phyloP scores from a whole-genome alignment of 2,888 invertebrate genomes.

The Tuberolachnus salignus region DNA sequence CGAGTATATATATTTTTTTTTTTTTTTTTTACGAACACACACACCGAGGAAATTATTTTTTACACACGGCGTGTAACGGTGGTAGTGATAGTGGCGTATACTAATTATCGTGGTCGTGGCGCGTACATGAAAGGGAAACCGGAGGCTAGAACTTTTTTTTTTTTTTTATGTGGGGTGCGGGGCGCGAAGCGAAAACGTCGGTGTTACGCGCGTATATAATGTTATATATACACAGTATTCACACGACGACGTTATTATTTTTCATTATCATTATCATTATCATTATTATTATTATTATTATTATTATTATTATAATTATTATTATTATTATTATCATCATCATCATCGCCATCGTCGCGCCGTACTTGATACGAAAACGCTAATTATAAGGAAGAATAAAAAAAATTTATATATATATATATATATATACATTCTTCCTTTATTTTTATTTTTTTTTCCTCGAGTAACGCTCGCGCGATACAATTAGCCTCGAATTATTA shows the following conservation, averaged over 20 bases:
- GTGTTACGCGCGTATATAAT: background rate
- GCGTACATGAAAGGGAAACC: constrained; percentile 34
- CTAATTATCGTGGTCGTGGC: constrained; percentile 41
- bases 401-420: too few relatives aligned
- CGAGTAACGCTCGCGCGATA: background rate
- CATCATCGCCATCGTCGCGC: background rate
- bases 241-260: too few relatives aligned
- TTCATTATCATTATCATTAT: too few relatives aligned
- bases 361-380: constrained; percentile 41
- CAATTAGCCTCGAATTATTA: constrained; percentile 22
- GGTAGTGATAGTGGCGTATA: constrained; percentile 10
- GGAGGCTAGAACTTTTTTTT: background rate
- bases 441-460: constrained; percentile 1
- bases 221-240: background rate
- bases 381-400: constrained; percentile 41
- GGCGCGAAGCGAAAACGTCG: background rate
- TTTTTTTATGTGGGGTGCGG: background rate
- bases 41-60: too few relatives aligned
- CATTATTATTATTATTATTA: too few relatives aligned
- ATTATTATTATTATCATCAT: too few relatives aligned
- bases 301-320: too few relatives aligned
- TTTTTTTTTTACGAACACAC: background rate
- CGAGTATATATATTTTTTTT: background rate
- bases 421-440: too few relatives aligned
- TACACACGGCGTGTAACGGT: too few relatives aligned